These are phyloP conservation scores for Pica pica DNA, from an alignment of 2,113 vertebrate species.

Conservation along the genomic window DNA sequence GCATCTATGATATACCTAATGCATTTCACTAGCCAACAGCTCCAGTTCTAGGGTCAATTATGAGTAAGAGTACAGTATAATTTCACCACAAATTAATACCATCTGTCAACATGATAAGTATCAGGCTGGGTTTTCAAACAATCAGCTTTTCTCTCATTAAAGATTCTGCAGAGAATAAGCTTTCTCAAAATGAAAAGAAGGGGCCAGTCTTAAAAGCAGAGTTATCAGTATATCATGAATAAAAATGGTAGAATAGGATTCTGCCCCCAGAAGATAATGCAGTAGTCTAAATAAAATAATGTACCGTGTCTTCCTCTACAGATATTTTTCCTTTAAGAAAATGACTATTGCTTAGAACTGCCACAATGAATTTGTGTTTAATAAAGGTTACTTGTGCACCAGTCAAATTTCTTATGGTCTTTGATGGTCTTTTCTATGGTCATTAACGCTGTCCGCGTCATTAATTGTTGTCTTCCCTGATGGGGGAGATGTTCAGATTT, in stretches of 20 bases:
- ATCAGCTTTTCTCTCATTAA: neutral
- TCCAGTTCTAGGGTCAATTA: neutral
- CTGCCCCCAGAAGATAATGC: neutral
- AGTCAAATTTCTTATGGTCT: neutral
- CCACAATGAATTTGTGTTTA: neutral
- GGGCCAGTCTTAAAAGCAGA: neutral
- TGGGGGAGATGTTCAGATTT: too few species aligned
- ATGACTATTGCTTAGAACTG: neutral
- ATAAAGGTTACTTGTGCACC: neutral
- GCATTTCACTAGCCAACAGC: neutral
- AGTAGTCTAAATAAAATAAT: neutral
- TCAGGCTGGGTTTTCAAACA: neutral
- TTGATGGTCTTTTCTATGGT: neutral
- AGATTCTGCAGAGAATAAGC: neutral
- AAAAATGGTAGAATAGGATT: neutral
- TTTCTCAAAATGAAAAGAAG: neutral
- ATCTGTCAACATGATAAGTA: neutral
- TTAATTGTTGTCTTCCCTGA: too few species aligned
- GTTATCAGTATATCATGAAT: neutral
- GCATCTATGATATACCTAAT: neutral
- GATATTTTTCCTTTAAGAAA: neutral
- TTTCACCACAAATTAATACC: conserved; percentile 9
- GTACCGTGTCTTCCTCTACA: neutral
- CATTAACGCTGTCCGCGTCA: too few species aligned
- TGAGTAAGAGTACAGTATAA: neutral